Base-by-base conservation (phyloP, 1,140 invertebrate species). In the Prorops nasuta region DNA sequence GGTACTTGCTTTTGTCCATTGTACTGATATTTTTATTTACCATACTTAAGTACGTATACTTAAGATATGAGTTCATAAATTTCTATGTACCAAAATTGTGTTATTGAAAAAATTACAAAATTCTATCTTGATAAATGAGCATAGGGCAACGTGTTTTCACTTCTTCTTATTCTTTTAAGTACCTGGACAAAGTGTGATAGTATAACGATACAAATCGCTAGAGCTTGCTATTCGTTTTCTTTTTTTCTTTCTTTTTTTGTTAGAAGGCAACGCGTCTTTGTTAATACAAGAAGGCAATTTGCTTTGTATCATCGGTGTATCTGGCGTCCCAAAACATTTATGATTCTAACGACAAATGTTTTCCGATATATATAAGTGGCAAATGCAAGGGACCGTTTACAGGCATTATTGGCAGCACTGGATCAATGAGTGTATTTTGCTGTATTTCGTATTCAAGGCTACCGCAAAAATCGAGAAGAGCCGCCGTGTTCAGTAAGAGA, bases 281-380 rank as follows among this genome's bases (percentile, higher is more conserved):
- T 74, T 75, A 72, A 69, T 74, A 67, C 59, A 60, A 72, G 67
- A 77, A 77, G 74, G 74, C 74, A 77, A 71, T 77, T 70, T 58
- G 67, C 63, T 77, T 77, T 77, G 73, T 77, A 77, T 77, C 72
- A 74, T 75, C 66, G 69, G 73, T 75, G 69, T 74, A 63, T 71
- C 58, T 67, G 70, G 60, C 63, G 63, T 67, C 63, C 70, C 70
- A 49, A 50, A 56, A 58, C 60, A 56, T 60, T 50, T 52, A 53
- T 46, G 32, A 37, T 49, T 46, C 51, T 54, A 37, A 59, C 44
- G 43, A 51, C 41, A 59, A 42, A 52, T 37, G 45, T 48, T 42
- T 41, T 43, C 28, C 35, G 46, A 47, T 61, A 24, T 51, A 41
- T 36, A 54, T 52, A 31, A 49, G 43, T 37, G 49, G 43, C 45